Conservation (phyloP, 2,113 vertebrate species). For the Typhlomys cinereus region DNA sequence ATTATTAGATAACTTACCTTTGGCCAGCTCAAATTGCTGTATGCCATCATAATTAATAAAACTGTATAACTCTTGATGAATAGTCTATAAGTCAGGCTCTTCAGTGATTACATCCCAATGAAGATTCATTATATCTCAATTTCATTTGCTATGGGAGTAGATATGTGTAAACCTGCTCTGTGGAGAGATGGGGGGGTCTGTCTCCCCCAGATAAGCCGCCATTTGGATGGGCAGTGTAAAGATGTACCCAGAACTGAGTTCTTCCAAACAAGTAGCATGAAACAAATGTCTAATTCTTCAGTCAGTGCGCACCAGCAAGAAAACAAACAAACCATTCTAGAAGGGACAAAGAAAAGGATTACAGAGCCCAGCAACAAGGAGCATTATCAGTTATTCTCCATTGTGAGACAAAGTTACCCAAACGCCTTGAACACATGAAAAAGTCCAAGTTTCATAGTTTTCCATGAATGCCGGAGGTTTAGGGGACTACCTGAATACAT, state of each 20-base stretch:
- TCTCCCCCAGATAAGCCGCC: slow-evolving; percentile 51
- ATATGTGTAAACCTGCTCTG: background rate
- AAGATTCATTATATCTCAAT: slow-evolving; percentile 46
- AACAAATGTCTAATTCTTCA: slow-evolving; percentile 78
- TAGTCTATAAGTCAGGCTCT: slow-evolving; percentile 52
- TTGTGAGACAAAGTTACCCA: slow-evolving; percentile 61
- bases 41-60: slow-evolving; percentile 67
- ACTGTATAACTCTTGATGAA: slow-evolving; percentile 59
- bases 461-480: background rate
- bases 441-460: slow-evolving; percentile 20
- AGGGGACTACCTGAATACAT: background rate
- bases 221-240: slow-evolving; percentile 72
- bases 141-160: slow-evolving; percentile 32
- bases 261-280: slow-evolving; percentile 74
- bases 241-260: slow-evolving; percentile 79
- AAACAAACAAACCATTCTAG: slow-evolving; percentile 78
- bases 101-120: slow-evolving; percentile 56
- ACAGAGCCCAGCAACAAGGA: slow-evolving; percentile 70
- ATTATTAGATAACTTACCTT: slow-evolving; percentile 66
- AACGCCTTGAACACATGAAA: slow-evolving; percentile 27
- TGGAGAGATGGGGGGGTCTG: background rate
- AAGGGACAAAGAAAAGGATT: slow-evolving; percentile 69
- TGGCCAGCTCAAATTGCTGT: slow-evolving; percentile 37
- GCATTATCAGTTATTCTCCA: slow-evolving; percentile 56
- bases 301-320: slow-evolving; percentile 30